Evolutionary conservation across 2,797 vertebrate genomes (phyloP).

Genomic region (Ptychobarbus kaznakovi): DNA sequence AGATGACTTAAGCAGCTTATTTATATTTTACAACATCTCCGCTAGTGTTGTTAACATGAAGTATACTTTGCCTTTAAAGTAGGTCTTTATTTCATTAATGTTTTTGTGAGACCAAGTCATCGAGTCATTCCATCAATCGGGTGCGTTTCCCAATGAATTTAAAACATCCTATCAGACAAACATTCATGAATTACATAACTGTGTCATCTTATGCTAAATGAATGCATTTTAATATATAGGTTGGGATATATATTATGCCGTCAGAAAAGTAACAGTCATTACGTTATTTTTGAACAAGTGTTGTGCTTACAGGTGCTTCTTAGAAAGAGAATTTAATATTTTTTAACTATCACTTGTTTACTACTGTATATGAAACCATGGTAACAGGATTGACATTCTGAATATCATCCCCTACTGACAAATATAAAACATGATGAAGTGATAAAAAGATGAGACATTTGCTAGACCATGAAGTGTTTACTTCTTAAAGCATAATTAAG

Average conservation of each 20-base stretch:
- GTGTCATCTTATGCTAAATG: background rate
- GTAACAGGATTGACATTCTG: background rate
- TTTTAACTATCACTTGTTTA: background rate
- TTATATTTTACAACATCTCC: background rate
- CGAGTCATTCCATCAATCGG: background rate
- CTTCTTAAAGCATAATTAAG: too few species aligned
- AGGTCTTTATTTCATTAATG: conserved; percentile 2
- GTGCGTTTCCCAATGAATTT: background rate
- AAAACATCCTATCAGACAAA: background rate
- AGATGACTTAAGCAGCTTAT: background rate
- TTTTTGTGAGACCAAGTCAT: background rate
- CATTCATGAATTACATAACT: background rate
- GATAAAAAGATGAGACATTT: background rate
- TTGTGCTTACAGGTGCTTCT: conserved; percentile 1
- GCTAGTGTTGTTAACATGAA: background rate
- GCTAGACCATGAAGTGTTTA: background rate
- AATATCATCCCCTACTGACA: background rate
- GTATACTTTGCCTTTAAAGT: background rate
- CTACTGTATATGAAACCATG: background rate
- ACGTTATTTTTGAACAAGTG: background rate
- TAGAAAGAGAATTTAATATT: background rate
- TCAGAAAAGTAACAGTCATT: background rate
- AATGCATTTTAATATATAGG: conserved; percentile 1
- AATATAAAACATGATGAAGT: conserved; percentile 2
- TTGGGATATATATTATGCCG: background rate